Conservation (phyloP, 2,888 invertebrate genomes). For the Pycnomerus fuliginosus region DNA sequence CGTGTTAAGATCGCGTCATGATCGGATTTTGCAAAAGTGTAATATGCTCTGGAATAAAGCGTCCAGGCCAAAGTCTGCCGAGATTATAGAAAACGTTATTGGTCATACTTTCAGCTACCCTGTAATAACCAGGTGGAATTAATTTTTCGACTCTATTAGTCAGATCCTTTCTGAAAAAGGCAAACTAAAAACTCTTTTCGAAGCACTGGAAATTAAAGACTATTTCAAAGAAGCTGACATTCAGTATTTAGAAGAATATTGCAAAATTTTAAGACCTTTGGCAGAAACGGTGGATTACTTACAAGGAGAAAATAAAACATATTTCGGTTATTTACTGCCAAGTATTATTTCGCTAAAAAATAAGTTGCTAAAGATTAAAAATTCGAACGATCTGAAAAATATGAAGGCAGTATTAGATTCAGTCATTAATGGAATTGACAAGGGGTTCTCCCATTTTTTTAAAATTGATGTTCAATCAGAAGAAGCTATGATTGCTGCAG, state of each 20-base stretch:
- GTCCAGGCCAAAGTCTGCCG: constrained; percentile 23
- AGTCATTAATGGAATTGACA: no score
- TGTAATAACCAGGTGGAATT: constrained; percentile 25
- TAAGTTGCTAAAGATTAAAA: no score
- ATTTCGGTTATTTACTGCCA: constrained; percentile 6
- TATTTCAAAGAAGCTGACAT: not conserved
- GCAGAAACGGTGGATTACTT: constrained; percentile 14
- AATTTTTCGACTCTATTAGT: constrained; percentile 16
- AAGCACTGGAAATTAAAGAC: not conserved
- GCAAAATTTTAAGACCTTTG: constrained; percentile 14
- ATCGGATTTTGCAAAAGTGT: constrained; percentile 21
- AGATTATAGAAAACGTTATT: constrained; percentile 20
- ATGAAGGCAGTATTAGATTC: no score
- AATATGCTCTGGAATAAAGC: constrained; percentile 23
- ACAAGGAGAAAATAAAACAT: constrained; percentile 22
- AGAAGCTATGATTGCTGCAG: no score
- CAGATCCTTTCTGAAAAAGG: constrained; percentile 15
- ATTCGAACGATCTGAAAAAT: no score
- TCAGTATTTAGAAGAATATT: not conserved
- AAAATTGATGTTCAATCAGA: no score
- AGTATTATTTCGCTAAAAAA: no score
- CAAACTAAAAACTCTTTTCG: not conserved
- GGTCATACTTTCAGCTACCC: constrained; percentile 25
- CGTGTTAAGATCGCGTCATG: constrained; percentile 18
- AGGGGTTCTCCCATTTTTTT: no score